Evolutionary conservation across 2,797 vertebrate genomes (phyloP).

Genomic region (Poecile montanus): DNA sequence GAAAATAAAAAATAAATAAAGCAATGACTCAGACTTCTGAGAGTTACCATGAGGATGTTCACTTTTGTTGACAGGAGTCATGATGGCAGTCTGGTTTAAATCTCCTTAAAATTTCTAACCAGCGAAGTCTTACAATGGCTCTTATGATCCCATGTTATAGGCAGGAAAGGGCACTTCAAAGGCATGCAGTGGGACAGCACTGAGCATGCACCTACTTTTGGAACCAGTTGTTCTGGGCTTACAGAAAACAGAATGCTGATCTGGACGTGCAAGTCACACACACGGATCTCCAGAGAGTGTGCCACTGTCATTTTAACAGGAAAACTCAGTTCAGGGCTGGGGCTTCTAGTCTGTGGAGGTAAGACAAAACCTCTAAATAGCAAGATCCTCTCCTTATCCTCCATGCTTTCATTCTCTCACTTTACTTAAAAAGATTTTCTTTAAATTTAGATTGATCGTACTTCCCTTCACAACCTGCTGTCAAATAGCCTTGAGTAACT

Average conservation of each 20-base stretch:
- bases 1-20: conserved; percentile 1
- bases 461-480: neutral
- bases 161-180: neutral
- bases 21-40: neutral
- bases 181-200: rapidly evolving
- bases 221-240: neutral
- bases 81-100: neutral
- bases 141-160: rapidly evolving
- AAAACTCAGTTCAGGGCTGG: neutral
- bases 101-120: neutral
- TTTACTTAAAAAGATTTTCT: neutral
- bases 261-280: neutral
- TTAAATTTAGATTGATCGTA: neutral
- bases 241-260: neutral
- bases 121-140: rapidly evolving
- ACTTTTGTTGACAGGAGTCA: neutral
- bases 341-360: neutral
- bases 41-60: neutral
- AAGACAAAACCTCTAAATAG: neutral
- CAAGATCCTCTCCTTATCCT: neutral
- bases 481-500: neutral
- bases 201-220: neutral
- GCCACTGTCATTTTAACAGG: neutral
- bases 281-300: neutral
- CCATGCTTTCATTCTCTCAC: neutral